Base-by-base conservation (phyloP, 92 coral and sea anemone genomes). In the Siderastrea radians region DNA sequence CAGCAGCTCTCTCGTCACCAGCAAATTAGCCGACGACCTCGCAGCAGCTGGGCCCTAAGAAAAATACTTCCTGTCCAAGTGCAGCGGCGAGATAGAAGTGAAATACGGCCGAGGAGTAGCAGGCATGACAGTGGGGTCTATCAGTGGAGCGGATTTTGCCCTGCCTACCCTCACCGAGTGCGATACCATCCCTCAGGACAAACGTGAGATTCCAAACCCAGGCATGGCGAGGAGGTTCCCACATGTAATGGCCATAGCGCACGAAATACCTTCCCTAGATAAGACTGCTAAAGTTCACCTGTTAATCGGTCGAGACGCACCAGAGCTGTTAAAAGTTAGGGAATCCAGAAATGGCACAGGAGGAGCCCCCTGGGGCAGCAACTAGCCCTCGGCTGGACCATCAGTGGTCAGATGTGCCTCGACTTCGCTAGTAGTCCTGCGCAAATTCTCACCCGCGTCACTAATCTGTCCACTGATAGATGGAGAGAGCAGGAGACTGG, bases 381-480 rank as follows among this genome's bases (percentile, higher is more conserved):
- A 49, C 93, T 90, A n/a, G 64, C 69, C 64, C 88, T 91, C 5
- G 86, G 94, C 70, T 91, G 94, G 91, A 91, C 94, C 49, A 59
- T 91, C 13, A 80, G 85, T 2, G 89, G 94, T n/a, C 89, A 84
- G 79, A 71, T 72, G 74, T 84, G 93, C 69, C 84, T 90, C 53
- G 88, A 90, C 84, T 80, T 44, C 53, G 49, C 59, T 4, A 49
- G 63, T 68, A 84, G 91, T 52, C 91, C 94, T 2, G 87, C 86
- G 46, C 91, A 86, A 88, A 54, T 91, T 12, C 80, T 58, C 65
- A 59, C 80, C 4, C 61, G 68, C 68, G 80, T 57, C 54, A 81
- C 88, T 43, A 68, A 79, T 66, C 72, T 84, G 60, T 16, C 67
- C 68, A 64, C 63, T n/a, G 73, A 38, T 12, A 66, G 38, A 8